phyloP scores from a whole-genome alignment of 2,113 vertebrate genomes.

The Pseudorasbora parva region DNA sequence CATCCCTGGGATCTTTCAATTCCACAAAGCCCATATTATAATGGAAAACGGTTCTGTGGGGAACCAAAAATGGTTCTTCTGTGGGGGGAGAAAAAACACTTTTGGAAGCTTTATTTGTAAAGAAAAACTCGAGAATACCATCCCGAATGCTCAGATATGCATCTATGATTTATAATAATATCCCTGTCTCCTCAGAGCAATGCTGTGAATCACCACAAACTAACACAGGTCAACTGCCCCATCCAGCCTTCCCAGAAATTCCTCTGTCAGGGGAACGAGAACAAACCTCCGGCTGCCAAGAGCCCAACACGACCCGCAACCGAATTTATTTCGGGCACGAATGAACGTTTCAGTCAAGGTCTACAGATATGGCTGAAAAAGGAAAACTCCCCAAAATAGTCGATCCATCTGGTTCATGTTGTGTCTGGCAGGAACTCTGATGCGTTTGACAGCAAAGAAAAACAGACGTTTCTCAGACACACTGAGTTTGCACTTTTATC shows the following conservation, averaged over 20 bases:
- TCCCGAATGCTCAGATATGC: neutral
- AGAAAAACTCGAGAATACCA: neutral
- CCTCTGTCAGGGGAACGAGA: conserved; percentile 30
- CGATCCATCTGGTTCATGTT: conserved; percentile 72
- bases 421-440: conserved; percentile 64
- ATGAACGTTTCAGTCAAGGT: conserved; percentile 57
- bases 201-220: neutral
- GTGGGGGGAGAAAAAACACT: too few relatives aligned
- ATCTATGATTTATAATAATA: neutral
- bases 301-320: conserved; percentile 52
- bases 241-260: conserved; percentile 31
- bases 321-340: conserved; percentile 61
- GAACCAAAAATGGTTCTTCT: too few relatives aligned
- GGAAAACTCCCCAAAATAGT: conserved; percentile 64
- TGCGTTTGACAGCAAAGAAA: conserved; percentile 60
- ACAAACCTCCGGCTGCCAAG: conserved; percentile 56
- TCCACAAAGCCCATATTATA: too few relatives aligned
- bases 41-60: too few relatives aligned
- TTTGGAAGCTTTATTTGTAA: too few relatives aligned
- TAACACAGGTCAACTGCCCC: neutral
- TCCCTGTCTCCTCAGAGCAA: neutral
- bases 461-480: conserved; percentile 45
- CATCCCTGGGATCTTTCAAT: too few relatives aligned
- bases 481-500: conserved; percentile 31
- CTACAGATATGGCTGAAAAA: conserved; percentile 65